These are phyloP conservation scores for Vimba vimba DNA, from an alignment of 2,113 vertebrate species.

Conservation along the genomic window DNA sequence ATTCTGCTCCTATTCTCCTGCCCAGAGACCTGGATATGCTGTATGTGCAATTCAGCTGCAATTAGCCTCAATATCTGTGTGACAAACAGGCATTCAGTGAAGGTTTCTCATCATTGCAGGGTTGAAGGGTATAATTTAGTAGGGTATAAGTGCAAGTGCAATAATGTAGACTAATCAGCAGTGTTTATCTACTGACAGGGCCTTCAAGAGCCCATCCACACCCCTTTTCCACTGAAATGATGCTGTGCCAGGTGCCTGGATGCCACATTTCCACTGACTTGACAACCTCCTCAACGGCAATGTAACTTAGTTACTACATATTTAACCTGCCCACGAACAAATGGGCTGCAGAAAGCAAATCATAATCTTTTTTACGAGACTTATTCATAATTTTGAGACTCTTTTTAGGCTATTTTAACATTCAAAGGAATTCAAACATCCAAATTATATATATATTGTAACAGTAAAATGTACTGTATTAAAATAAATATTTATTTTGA, in stretches of 20 bases:
- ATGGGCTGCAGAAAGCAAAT: background rate
- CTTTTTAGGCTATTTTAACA: background rate
- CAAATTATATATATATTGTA: no score
- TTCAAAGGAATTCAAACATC: background rate
- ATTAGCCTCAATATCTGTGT: conserved; percentile 31
- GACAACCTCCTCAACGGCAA: background rate
- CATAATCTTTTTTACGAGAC: no score
- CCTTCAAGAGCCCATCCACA: conserved; percentile 15
- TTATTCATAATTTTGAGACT: background rate
- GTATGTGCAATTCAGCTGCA: conserved; percentile 40
- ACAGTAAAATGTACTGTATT: background rate
- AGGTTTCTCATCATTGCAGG: conserved; percentile 22
- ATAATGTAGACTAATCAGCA: conserved; percentile 23
- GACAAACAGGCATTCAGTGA: conserved; percentile 25
- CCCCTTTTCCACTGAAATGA: conserved; percentile 2
- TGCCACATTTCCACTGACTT: background rate
- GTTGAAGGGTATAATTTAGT: conserved; percentile 24
- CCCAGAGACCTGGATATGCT: background rate
- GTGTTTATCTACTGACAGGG: conserved; percentile 8
- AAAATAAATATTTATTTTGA: background rate
- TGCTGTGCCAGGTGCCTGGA: background rate
- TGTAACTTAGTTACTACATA: background rate
- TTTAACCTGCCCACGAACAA: background rate
- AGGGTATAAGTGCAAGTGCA: background rate
- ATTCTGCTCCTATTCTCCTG: background rate